Base-by-base conservation (phyloP, 2,888 invertebrate genomes). In the Platycnemis pennipes region DNA sequence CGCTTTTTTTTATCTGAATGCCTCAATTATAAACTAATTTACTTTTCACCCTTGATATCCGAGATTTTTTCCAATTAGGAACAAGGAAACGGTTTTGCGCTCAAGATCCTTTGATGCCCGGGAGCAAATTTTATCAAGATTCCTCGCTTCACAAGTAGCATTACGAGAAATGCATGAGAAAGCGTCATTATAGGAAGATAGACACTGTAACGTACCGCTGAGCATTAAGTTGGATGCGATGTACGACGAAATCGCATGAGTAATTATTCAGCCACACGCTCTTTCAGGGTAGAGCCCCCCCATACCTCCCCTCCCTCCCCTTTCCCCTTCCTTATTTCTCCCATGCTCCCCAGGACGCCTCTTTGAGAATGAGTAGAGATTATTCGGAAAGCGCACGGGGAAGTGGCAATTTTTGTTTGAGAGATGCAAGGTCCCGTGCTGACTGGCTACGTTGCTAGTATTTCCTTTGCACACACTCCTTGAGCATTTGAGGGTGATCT, bases 401-500 rank as follows among this genome's bases (percentile, higher is more conserved):
- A 13, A 77, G 37, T 7, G 31, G 37, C 77, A 37, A 77, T 77
- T 77, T 77, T 77, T 77, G 13, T 37, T 37, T 11, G 16, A 77
- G 77, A 37, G 77, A 77, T 77, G 31, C 77, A 77, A 77, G 77
- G 37, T 13, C 31, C 37, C 77, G 63, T 63, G 8, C 63, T n/a
- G 37, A 77, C 13, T 13, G 77, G n/a, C 11, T 77, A 77, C 77
- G 31, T 37, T 26, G 77, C 77, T 37, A n/a, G n/a, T n/a, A 77
- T 77, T 77, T 77, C 0, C 77, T 77, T 37, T 77, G 37, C 37
- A 37, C 77, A 31, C 31, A 16, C 77, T 77, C n/a, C 77, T 77
- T 37, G 77, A 77, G 77, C 77, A 77, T 37, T 77, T 77, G 45
- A 89, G 53, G 53, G 42, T n/a, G 53, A 37, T 53, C 88, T 53